Evolutionary conservation across 30 jellyfish, hydroid and myxozoan genomes (phyloP).

Genomic region (Sanderia malayensis): DNA sequence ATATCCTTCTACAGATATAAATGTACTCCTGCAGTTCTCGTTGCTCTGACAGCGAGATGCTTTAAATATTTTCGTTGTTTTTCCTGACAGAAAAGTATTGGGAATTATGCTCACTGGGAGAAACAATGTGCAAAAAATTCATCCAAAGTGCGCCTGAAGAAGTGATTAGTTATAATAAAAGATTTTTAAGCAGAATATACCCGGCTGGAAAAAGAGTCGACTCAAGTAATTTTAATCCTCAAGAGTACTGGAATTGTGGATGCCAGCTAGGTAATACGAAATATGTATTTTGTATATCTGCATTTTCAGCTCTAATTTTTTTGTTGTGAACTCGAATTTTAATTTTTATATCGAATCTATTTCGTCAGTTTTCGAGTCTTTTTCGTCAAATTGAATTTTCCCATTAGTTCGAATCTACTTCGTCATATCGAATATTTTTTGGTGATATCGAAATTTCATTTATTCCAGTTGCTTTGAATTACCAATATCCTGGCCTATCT

Average conservation of each 20-base stretch:
- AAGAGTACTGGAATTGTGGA: constrained; percentile 97
- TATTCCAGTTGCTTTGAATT: constrained; percentile 87
- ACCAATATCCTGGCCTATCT: constrained; percentile 89
- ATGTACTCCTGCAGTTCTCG: too few species aligned
- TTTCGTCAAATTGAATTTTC: too few species aligned
- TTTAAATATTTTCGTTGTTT: not conserved
- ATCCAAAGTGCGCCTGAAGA: constrained; percentile 89
- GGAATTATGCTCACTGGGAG: constrained; percentile 95
- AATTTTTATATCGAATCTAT: too few species aligned
- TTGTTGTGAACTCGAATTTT: too few species aligned
- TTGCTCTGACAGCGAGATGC: too few species aligned
- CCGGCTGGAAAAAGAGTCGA: constrained; percentile 97
- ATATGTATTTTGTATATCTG: too few species aligned
- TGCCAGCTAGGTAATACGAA: constrained; percentile 93
- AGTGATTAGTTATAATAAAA: constrained; percentile 76
- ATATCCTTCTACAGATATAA: too few species aligned
- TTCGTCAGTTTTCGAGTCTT: too few species aligned
- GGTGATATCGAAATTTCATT: too few species aligned
- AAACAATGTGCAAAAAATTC: constrained; percentile 70
- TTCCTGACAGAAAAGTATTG: constrained; percentile 69
- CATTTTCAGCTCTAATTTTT: too few species aligned
- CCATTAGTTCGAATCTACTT: too few species aligned
- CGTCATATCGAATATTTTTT: too few species aligned
- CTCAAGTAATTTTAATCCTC: constrained; percentile 95
- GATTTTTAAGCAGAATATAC: constrained; percentile 73